Evolutionary conservation across 2,888 invertebrate genomes (phyloP).

Genomic region (Lordiphosa andalusiaca): DNA sequence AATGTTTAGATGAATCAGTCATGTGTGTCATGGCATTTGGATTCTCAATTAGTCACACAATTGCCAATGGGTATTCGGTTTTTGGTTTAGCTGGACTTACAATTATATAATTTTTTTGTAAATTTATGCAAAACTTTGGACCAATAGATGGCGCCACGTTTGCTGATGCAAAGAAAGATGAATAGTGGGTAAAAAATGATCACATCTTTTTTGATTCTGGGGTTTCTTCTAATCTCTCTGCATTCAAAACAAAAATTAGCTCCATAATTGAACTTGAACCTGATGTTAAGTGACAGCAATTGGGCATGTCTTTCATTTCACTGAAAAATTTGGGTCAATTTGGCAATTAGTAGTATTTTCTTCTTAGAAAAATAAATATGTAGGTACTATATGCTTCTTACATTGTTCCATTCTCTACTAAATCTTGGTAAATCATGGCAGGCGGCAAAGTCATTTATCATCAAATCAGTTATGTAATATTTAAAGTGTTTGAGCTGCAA

Average conservation of each 20-base stretch:
- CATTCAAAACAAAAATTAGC: conserved; percentile 14
- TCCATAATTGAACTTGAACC: conserved; percentile 61
- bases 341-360: conserved; percentile 5
- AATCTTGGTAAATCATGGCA: not conserved
- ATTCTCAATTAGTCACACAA: too few species aligned
- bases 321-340: conserved; percentile 33
- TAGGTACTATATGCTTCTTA: not conserved
- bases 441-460: conserved; percentile 5
- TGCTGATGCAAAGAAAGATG: too few species aligned
- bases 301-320: conserved; percentile 60
- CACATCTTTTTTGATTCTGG: not conserved
- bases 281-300: conserved; percentile 58
- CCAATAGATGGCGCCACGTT: too few species aligned
- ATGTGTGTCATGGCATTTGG: conserved; percentile 1
- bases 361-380: not conserved
- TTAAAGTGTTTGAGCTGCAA: conserved; percentile 1
- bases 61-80: too few species aligned
- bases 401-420: not conserved
- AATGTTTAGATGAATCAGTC: conserved; percentile 15
- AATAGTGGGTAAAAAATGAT: too few species aligned
- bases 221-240: conserved; percentile 1
- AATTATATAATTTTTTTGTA: too few species aligned
- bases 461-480: not conserved
- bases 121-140: too few species aligned
- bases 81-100: too few species aligned